A percentile compares a stretch with the other conserved stretches of the same genome.
Evolutionary conservation across 2,113 vertebrate genomes (phyloP).

Genomic region (Pantherophis guttatus): DNA sequence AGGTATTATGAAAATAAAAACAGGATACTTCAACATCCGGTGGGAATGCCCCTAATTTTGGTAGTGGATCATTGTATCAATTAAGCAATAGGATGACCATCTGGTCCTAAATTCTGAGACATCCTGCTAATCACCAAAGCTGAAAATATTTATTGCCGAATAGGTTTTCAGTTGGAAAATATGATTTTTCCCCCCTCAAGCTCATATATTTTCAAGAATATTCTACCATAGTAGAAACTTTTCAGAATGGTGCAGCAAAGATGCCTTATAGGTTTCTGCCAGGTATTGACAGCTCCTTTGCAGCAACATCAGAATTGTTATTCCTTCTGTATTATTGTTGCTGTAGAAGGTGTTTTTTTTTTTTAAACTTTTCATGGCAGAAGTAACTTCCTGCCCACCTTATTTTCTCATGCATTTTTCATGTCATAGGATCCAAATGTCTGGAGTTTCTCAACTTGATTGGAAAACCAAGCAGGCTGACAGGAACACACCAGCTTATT

Average conservation of each 20-base stretch:
- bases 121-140: neutral
- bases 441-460: neutral
- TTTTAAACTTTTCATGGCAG: neutral
- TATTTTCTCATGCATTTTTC: neutral
- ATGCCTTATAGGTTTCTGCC: neutral
- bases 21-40: neutral
- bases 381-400: neutral
- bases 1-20: neutral
- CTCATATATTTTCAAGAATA: neutral
- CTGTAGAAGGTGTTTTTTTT: neutral
- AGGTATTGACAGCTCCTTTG: neutral
- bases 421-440: neutral
- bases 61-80: neutral
- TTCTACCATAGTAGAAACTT: neutral
- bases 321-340: neutral
- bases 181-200: neutral
- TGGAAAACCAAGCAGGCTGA: neutral
- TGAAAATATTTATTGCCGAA: neutral
- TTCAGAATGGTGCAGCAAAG: neutral
- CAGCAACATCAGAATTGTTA: neutral
- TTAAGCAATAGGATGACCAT: neutral
- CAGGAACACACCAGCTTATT: neutral
- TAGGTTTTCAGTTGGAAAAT: neutral
- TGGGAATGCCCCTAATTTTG: constrained; percentile 1
- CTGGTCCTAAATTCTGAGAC: neutral